Base-by-base conservation (phyloP, 2,797 vertebrate species). In the Adelosebastes latens region DNA sequence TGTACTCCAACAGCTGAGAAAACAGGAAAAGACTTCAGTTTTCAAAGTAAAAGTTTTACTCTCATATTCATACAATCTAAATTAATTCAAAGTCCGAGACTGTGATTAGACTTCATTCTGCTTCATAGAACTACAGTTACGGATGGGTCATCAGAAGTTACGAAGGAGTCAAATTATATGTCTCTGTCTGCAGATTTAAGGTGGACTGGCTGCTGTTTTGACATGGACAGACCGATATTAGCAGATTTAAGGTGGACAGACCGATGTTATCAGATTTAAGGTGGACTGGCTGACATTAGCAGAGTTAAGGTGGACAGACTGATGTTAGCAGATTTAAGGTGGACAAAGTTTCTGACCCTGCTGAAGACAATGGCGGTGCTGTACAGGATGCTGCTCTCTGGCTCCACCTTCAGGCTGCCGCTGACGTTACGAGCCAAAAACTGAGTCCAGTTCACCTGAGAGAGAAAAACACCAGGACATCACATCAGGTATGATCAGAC, bases 1-100 rank as follows among this genome's bases (percentile, higher is more conserved):
- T 80, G 29, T 96, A 98, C 87, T 99, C 98, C 7, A 96, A 96
- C 42, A 99, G 67, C 98, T 99, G 70, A 11, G 53, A 7, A 49
- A 25, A 53, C 18, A 75, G 20, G 10, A 13, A 16, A 46, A 1
- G 6, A 56, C 11, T 39, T 25, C 13, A 2, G 4, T 4, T 52
- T 67, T 34, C 66, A 68, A 32, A 55, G 13, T 68, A 55, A 68
- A 31, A 16, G 61, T 25, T 18, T 18, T 9, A 16, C 8, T n/a
- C 56, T 29, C 22, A 56, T 22, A 22, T 8, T 55, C 52, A 53
- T 53, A 53, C n/a, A 8, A 5, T 24, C 52, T 24, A 55, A 55
- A 49, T 20, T 0, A 42, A 42, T 42, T 42, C 39, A 42, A 42
- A 42, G 39, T 42, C 39, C 39, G 39, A 46, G 39, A 16, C 18